These are phyloP conservation scores for Lasioglossum lativentre DNA, from an alignment of 2,888 invertebrate genomes.

Conservation along the genomic window DNA sequence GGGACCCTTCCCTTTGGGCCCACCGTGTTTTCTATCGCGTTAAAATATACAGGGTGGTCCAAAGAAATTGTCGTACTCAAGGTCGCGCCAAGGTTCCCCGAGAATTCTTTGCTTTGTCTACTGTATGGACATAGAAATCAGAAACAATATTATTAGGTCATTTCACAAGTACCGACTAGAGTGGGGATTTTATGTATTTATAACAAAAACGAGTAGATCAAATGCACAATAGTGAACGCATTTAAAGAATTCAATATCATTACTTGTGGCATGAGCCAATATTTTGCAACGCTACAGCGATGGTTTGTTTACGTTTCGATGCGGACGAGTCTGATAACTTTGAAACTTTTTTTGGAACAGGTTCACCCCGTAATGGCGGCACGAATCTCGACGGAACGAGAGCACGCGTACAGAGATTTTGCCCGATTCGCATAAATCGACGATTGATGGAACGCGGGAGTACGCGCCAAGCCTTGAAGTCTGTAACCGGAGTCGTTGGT, in stretches of 20 bases:
- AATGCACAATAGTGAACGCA: neutral
- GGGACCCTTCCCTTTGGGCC: neutral
- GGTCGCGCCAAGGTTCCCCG: neutral
- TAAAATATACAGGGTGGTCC: neutral
- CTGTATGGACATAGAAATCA: neutral
- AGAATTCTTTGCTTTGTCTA: neutral
- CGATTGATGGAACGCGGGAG: slow-evolving; percentile 68
- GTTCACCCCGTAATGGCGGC: slow-evolving; percentile 28
- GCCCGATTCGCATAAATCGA: slow-evolving; percentile 46
- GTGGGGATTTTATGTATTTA: neutral
- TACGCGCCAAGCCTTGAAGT: slow-evolving; percentile 65
- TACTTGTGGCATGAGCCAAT: too few species aligned
- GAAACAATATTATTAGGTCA: neutral
- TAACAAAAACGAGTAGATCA: neutral
- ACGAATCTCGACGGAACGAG: slow-evolving; percentile 16
- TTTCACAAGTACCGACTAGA: neutral
- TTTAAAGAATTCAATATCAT: too few species aligned
- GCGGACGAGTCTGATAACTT: neutral
- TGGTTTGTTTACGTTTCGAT: neutral
- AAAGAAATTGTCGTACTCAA: neutral
- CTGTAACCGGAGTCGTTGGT: slow-evolving; percentile 68
- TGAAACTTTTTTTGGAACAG: slow-evolving; percentile 9
- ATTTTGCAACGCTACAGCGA: neutral
- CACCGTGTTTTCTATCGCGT: neutral
- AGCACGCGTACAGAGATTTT: slow-evolving; percentile 41